These are phyloP conservation scores for Lymantria dispar DNA, from an alignment of 2,888 invertebrate genomes.

Conservation along the genomic window DNA sequence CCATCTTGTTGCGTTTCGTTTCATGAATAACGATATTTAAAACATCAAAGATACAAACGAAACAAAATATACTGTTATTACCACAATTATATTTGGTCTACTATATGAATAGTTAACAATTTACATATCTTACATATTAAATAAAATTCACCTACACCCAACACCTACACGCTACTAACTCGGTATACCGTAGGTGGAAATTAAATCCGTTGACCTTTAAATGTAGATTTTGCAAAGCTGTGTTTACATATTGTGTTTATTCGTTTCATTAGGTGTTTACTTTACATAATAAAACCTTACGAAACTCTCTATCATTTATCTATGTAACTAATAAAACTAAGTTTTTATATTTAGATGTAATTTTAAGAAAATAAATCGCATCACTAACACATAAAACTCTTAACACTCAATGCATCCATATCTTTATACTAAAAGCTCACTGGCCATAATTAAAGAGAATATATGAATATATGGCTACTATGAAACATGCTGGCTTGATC, in stretches of 20 bases:
- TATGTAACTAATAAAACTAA: no score
- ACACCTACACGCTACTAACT: slow-evolving; percentile 32
- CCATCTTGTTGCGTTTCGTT: slow-evolving; percentile 48
- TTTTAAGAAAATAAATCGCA: slow-evolving; percentile 17
- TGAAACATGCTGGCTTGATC: slow-evolving; percentile 12
- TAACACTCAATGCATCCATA: slow-evolving; percentile 33
- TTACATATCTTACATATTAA: not conserved
- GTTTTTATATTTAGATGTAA: no score
- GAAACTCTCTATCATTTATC: not conserved
- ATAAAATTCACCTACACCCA: slow-evolving; percentile 27
- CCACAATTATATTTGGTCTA: not conserved
- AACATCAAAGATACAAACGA: not conserved
- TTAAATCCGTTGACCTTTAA: slow-evolving; percentile 36
- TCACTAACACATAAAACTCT: slow-evolving; percentile 19
- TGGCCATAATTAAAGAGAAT: slow-evolving; percentile 24
- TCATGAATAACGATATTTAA: slow-evolving; percentile 13
- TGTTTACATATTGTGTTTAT: not conserved
- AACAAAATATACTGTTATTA: not conserved
- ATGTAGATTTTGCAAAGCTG: slow-evolving; percentile 16
- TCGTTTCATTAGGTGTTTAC: not conserved
- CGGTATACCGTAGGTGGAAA: slow-evolving; percentile 31
- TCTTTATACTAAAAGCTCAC: slow-evolving; percentile 26
- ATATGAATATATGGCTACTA: no score
- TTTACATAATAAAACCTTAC: not conserved
- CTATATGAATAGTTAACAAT: not conserved